These are phyloP conservation scores for Spea bombifrons DNA, from an alignment of 2,113 vertebrate genomes.

Conservation along the genomic window DNA sequence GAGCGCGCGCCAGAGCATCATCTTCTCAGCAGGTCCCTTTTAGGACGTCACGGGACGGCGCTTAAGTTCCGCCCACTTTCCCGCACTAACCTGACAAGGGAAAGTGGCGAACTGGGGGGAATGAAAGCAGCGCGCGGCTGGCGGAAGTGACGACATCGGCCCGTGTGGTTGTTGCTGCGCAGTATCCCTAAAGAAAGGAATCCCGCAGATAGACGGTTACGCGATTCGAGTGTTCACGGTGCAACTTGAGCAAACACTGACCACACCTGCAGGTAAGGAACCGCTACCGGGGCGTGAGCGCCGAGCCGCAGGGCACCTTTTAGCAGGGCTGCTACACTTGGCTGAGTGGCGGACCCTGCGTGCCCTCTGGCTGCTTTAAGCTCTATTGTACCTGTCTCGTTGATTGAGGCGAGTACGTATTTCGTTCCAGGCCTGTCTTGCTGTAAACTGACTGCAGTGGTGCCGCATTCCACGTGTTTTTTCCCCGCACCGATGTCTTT, in stretches of 20 bases:
- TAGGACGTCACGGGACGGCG: constrained; percentile 1
- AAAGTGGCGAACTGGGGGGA: background rate
- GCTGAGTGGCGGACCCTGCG: too few species aligned
- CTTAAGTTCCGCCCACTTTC: background rate
- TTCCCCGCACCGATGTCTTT: too few species aligned
- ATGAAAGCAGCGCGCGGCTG: background rate
- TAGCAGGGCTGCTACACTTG: too few species aligned
- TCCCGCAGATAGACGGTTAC: background rate
- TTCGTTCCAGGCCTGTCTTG: constrained; percentile 1
- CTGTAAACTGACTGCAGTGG: too few species aligned
- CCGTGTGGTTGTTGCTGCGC: constrained; percentile 42
- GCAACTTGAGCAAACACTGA: background rate
- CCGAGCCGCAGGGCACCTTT: background rate
- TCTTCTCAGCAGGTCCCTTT: background rate
- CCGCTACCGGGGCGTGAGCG: background rate
- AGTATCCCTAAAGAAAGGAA: constrained; percentile 25
- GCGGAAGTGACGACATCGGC: constrained; percentile 48
- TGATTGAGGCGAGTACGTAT: too few species aligned
- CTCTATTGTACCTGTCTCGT: too few species aligned
- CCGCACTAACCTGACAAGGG: background rate
- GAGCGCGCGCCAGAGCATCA: too few species aligned
- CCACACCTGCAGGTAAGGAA: background rate
- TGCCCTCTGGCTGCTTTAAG: too few species aligned
- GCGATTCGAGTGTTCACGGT: background rate
- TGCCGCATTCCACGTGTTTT: too few species aligned